Conservation (phyloP, 2,797 vertebrate genomes). For the Geotrypetes seraphini region DNA sequence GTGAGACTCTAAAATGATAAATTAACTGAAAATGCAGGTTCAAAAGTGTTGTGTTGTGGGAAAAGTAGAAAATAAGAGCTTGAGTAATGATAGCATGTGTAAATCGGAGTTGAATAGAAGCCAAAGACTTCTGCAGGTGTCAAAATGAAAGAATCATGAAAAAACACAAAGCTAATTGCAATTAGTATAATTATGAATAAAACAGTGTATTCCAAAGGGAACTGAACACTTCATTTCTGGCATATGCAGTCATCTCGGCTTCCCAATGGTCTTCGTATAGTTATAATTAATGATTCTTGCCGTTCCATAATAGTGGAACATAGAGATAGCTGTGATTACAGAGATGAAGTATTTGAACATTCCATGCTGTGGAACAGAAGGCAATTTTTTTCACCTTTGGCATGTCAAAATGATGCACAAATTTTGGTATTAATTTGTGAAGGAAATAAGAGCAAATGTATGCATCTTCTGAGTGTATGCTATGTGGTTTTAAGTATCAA, state of each 20-base stretch:
- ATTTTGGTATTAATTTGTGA: background rate
- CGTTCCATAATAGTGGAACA: slow-evolving; percentile 2
- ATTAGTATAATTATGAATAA: slow-evolving; percentile 29
- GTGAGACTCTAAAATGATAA: background rate
- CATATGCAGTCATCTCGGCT: slow-evolving; percentile 5
- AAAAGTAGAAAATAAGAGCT: slow-evolving; percentile 5
- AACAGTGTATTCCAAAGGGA: slow-evolving; percentile 16
- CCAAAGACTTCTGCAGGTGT: slow-evolving; percentile 19
- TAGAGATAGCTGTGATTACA: slow-evolving; percentile 6
- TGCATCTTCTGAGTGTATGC: no score
- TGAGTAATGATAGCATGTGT: slow-evolving; percentile 7
- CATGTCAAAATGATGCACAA: background rate
- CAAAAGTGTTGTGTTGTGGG: slow-evolving; percentile 1
- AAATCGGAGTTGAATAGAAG: slow-evolving; percentile 19
- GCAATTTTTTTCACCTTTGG: slow-evolving; percentile 11
- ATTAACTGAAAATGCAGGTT: background rate
- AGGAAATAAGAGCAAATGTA: no score
- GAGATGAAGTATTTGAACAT: slow-evolving; percentile 5
- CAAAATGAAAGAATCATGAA: slow-evolving; percentile 23
- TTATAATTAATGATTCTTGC: slow-evolving; percentile 29
- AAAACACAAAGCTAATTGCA: slow-evolving; percentile 36
- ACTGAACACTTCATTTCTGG: slow-evolving; percentile 16
- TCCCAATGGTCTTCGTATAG: slow-evolving; percentile 4
- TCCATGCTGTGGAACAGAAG: slow-evolving; percentile 6
- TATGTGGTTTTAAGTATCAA: no score